Evolutionary conservation across 2,113 vertebrate genomes (phyloP).

Genomic region (Lagopus muta): DNA sequence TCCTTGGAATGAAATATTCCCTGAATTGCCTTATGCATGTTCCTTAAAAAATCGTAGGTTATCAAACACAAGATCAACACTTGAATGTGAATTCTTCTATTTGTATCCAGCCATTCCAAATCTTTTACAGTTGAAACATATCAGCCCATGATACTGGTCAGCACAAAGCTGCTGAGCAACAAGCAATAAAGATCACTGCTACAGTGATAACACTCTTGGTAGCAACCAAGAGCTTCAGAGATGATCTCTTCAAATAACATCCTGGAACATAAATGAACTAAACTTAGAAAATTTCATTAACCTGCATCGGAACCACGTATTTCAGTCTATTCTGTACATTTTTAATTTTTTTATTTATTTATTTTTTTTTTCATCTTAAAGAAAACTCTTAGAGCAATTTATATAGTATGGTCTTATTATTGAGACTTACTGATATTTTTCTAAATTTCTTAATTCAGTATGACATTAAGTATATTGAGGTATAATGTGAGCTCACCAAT

Average conservation of each 20-base stretch:
- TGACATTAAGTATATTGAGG: neutral
- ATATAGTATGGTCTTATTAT: neutral
- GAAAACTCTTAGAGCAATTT: neutral
- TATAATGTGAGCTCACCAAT: neutral
- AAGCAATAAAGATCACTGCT: neutral
- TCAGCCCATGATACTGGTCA: neutral
- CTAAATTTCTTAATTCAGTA: neutral
- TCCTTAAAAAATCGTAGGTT: neutral
- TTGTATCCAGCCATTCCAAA: neutral
- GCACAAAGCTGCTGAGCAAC: neutral
- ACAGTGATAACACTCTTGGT: neutral
- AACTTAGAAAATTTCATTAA: neutral
- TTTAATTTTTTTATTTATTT: no score
- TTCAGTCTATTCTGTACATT: neutral
- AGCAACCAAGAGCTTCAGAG: neutral
- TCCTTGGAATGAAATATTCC: neutral
- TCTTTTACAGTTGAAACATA: neutral
- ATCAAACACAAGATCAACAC: neutral
- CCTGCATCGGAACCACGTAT: neutral
- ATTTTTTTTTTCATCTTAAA: neutral
- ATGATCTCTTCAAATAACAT: neutral
- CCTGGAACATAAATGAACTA: neutral
- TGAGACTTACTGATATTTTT: neutral
- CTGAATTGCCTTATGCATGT: neutral
- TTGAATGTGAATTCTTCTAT: neutral